Conservation (phyloP, 37 sponge, comb jelly and placozoan genomes). For the Beroe ovata region DNA sequence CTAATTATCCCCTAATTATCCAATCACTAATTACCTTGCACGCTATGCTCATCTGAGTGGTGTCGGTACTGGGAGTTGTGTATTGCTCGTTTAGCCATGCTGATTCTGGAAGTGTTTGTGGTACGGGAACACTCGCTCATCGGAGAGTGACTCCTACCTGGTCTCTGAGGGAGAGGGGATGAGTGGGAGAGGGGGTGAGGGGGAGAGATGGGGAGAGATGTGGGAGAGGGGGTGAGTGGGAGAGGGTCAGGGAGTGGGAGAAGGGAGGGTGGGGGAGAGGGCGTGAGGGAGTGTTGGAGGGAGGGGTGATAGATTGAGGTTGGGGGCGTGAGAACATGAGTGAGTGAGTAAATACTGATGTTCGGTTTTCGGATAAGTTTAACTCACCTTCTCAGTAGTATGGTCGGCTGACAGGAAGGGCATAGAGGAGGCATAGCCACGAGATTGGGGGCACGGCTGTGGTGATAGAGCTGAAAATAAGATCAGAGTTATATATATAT, state of each 20-base stretch:
- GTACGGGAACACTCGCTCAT: slow-evolving; percentile 65
- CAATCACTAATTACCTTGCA: slow-evolving; percentile 12
- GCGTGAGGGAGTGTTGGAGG: no score
- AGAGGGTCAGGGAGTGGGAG: no score
- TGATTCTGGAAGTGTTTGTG: slow-evolving; percentile 45
- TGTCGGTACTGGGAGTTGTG: slow-evolving; percentile 26
- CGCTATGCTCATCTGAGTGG: slow-evolving; percentile 43
- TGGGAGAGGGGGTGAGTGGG: no score
- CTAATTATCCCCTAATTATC: no score
- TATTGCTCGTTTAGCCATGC: slow-evolving; percentile 62
- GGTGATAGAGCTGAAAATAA: slow-evolving; percentile 60
- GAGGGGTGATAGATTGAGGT: no score
- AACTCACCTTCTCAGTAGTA: background rate
- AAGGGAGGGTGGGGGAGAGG: no score
- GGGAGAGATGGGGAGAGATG: no score
- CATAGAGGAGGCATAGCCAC: slow-evolving; percentile 66
- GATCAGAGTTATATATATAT: background rate
- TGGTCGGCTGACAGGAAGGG: slow-evolving; percentile 25
- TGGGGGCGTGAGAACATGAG: no score
- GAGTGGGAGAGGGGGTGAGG: background rate
- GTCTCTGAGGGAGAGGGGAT: background rate
- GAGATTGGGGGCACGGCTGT: slow-evolving; percentile 37
- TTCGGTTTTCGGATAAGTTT: no score
- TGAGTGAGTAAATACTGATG: no score
- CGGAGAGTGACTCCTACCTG: slow-evolving; percentile 34